A percentile compares a stretch with the other conserved stretches of the same genome.
phyloP scores from a whole-genome alignment of 1,140 invertebrate genomes.

The Acarapis woodi region DNA sequence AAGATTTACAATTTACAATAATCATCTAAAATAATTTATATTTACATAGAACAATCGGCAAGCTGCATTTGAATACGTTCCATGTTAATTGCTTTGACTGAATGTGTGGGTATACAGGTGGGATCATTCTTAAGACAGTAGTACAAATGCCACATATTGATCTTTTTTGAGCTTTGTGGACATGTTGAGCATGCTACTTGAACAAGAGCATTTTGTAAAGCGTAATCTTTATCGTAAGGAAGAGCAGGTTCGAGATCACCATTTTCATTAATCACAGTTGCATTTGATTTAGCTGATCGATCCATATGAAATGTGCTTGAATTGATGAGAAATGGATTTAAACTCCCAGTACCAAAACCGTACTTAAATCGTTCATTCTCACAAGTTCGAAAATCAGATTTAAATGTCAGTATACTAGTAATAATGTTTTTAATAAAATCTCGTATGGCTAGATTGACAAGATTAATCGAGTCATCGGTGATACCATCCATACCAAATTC shows the following conservation, averaged over 20 bases:
- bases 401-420: slow-evolving; percentile 31
- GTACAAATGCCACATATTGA: slow-evolving; percentile 5
- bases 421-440: slow-evolving; percentile 28
- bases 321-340: slow-evolving; percentile 36
- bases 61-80: slow-evolving; percentile 1
- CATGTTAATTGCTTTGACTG: slow-evolving; percentile 3
- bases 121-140: not conserved
- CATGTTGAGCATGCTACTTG: slow-evolving; percentile 1
- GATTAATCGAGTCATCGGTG: slow-evolving; percentile 37
- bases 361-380: slow-evolving; percentile 33
- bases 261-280: not conserved
- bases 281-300: not conserved
- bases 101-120: not conserved
- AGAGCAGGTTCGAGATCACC: not conserved
- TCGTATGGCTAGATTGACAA: slow-evolving; percentile 38
- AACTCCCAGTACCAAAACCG: slow-evolving; percentile 33
- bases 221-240: not conserved
- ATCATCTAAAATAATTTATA: not conserved
- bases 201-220: slow-evolving; percentile 1
- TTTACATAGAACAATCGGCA: not conserved
- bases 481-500: slow-evolving; percentile 44
- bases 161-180: not conserved
- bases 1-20: not conserved
- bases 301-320: slow-evolving; percentile 14
- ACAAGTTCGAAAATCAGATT: slow-evolving; percentile 34